Conservation (phyloP, 2,797 vertebrate genomes). For the Scomberomorus guttatus region DNA sequence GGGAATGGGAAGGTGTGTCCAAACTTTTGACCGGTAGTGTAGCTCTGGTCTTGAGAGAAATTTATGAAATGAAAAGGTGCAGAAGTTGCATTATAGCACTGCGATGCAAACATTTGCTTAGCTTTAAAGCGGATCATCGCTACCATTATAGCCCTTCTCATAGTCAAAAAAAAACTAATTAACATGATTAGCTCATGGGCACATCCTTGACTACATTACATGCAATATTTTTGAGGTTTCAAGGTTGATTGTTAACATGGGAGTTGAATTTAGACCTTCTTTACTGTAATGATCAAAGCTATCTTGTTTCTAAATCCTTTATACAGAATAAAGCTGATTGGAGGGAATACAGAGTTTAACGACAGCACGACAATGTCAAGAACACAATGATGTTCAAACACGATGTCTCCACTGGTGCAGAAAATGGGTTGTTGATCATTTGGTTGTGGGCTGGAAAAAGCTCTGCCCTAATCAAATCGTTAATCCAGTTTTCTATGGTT, state of each 20-base stretch:
- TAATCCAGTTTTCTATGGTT: slow-evolving; percentile 16
- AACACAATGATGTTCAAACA: slow-evolving; percentile 37
- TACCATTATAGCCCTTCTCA: neutral
- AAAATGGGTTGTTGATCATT: slow-evolving; percentile 8
- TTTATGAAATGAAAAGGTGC: neutral
- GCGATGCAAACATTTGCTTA: neutral
- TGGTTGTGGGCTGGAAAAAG: neutral
- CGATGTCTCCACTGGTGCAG: neutral
- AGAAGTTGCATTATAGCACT: neutral
- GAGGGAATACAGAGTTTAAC: slow-evolving; percentile 1
- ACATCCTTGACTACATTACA: neutral
- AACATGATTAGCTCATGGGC: neutral
- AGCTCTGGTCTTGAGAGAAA: neutral
- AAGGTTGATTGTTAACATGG: neutral
- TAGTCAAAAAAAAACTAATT: neutral
- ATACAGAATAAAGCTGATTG: slow-evolving; percentile 32
- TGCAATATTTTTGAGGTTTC: neutral
- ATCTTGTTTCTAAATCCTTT: slow-evolving; percentile 22
- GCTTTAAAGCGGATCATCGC: neutral
- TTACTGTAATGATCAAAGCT: neutral
- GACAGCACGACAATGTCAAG: slow-evolving; percentile 20
- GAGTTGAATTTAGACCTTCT: neutral
- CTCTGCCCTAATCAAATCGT: neutral
- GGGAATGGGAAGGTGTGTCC: too few species aligned
- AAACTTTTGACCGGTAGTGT: too few species aligned